Conservation (phyloP, 1,140 invertebrate species). For the Trissolcus basalis region DNA sequence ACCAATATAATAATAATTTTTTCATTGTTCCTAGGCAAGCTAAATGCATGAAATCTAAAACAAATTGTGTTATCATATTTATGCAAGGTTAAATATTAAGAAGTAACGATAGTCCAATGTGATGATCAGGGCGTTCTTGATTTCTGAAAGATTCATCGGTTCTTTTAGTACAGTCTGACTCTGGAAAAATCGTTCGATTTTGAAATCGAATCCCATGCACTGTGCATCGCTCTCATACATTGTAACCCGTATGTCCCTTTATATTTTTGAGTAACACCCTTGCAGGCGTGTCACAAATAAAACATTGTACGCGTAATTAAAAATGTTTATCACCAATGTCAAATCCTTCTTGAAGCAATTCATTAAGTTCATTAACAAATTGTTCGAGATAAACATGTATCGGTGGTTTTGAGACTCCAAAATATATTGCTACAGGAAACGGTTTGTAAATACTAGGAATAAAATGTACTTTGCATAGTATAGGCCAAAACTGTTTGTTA, state of each 20-base stretch:
- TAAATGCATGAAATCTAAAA: conserved; percentile 2
- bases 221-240: conserved; percentile 27
- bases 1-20: neutral
- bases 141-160: neutral
- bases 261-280: conserved; percentile 36
- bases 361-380: no score
- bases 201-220: conserved; percentile 7
- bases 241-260: conserved; percentile 37
- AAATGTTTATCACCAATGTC: no score
- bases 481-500: no score
- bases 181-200: neutral
- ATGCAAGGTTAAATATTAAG: neutral
- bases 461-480: no score
- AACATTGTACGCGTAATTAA: conserved; percentile 6
- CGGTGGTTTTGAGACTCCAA: no score
- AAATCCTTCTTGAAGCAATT: no score
- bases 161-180: neutral
- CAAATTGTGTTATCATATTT: neutral
- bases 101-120: neutral
- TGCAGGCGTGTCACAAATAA: conserved; percentile 42
- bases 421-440: no score
- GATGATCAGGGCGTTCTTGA: neutral
- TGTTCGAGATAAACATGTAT: no score
- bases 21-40: neutral
- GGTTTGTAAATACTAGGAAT: no score